phyloP scores from a whole-genome alignment of 2,888 invertebrate species.

The Thereva unica region DNA sequence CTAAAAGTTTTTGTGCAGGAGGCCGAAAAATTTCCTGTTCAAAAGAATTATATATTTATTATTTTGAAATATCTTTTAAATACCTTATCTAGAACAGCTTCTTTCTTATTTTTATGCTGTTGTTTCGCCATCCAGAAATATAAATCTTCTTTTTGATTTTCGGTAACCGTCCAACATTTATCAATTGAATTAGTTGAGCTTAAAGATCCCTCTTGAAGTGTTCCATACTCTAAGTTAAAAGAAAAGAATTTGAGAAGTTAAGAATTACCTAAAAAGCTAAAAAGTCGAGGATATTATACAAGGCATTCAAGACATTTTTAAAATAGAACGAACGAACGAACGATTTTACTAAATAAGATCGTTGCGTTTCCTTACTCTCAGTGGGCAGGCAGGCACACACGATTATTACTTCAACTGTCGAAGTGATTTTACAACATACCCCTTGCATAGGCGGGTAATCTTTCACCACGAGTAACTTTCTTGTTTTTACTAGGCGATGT shows the following conservation, averaged over 20 bases:
- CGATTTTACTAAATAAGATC: not conserved
- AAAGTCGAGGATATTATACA: not conserved
- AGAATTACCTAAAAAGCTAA: not conserved
- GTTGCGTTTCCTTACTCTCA: no score
- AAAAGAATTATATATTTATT: conserved; percentile 39
- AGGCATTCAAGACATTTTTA: no score
- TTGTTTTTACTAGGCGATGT: no score
- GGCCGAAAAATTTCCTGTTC: conserved; percentile 62
- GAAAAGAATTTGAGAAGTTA: not conserved
- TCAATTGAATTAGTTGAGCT: conserved; percentile 60
- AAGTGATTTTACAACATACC: no score
- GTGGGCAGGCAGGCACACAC: no score
- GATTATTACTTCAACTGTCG: no score
- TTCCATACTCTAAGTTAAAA: conserved; percentile 68
- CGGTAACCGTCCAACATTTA: conserved; percentile 53
- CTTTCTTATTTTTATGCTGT: conserved; percentile 65
- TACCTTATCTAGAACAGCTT: conserved; percentile 42
- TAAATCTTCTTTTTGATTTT: conserved; percentile 79
- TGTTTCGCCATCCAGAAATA: conserved; percentile 98
- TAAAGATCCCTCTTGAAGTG: conserved; percentile 75
- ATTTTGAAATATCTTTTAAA: conserved; percentile 53
- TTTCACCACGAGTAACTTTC: no score
- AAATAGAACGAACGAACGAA: not conserved
- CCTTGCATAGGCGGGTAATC: no score
- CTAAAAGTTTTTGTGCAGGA: conserved; percentile 57